Base-by-base conservation (phyloP, 64 coral and sea anemone species). In the Dendronephthya gigantea region DNA sequence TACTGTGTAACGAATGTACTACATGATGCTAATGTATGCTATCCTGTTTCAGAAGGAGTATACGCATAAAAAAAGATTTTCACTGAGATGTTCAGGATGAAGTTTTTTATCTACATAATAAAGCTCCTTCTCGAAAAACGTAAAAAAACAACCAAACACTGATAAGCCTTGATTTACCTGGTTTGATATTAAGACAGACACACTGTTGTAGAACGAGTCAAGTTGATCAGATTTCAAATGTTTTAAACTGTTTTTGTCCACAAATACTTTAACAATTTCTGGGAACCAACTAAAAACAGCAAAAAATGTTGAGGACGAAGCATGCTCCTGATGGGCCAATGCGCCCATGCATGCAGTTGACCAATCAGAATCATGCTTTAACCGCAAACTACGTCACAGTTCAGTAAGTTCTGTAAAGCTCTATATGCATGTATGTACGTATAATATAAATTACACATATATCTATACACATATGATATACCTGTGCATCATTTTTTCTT, bases 401-500 rank as follows among this genome's bases (percentile, higher is more conserved):
- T 52, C 50, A 52, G 50, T 22, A 52, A 1, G 50, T 52, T 52
- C 50, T n/a, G n/a, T n/a, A n/a, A n/a, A n/a, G n/a, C n/a, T n/a
- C n/a, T n/a, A n/a, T n/a, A n/a, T n/a, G n/a, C n/a, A n/a, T n/a
- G n/a, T n/a, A n/a, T n/a, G n/a, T n/a, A n/a, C n/a, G n/a, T 52
- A 52, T 22, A 52, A 52, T 52, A 10, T 22, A 16, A 12, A 52
- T 16, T 12, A 52, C 50, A 62, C 25, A 22, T 62, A 17, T 23
- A 62, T 62, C 55, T 23, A 22, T 4, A 23, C 25, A 0, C 0
- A 23, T 23, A 62, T n/a, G 25, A 13, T 5, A 27, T 47, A 93
- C 94, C 94, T 97, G 50, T 97, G 94, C 94, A 97, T 97, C 13
- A 97, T 87, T 58, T 97, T 97, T 85, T 97, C 94, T 48, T 97